phyloP scores from a whole-genome alignment of 1,140 invertebrate genomes.

The Trachymyrmex septentrionalis region DNA sequence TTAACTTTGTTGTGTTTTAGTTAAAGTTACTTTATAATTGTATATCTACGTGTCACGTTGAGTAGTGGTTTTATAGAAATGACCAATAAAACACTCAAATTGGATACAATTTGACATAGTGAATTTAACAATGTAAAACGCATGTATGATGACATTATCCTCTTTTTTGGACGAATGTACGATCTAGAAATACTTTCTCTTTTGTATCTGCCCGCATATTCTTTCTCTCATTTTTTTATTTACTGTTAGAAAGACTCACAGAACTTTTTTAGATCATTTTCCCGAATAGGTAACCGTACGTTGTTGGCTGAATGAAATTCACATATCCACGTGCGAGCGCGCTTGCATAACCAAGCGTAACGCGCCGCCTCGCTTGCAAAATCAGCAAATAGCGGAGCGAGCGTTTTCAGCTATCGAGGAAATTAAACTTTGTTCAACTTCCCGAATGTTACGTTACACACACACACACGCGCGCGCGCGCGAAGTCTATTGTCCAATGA shows the following conservation, averaged over 20 bases:
- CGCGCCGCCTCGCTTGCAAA: slow-evolving; percentile 13
- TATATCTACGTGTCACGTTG: no score
- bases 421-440: slow-evolving; percentile 66
- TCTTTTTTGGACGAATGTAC: background rate
- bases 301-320: background rate
- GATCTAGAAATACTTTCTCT: background rate
- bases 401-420: slow-evolving; percentile 46
- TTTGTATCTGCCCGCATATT: no score
- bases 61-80: no score
- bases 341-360: background rate
- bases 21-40: no score
- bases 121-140: background rate
- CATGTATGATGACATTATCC: background rate
- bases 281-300: background rate
- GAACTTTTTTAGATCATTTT: background rate
- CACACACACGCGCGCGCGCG: background rate
- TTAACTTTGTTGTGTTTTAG: no score
- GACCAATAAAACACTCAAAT: no score
- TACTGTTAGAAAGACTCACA: background rate
- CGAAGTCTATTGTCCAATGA: slow-evolving; percentile 42
- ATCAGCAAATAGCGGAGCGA: slow-evolving; percentile 13
- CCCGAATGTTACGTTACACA: slow-evolving; percentile 13
- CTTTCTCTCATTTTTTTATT: no score
- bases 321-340: background rate
- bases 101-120: no score